Base-by-base conservation (phyloP, 2,888 invertebrate species). In the Caenorhabditis doughertyi region DNA sequence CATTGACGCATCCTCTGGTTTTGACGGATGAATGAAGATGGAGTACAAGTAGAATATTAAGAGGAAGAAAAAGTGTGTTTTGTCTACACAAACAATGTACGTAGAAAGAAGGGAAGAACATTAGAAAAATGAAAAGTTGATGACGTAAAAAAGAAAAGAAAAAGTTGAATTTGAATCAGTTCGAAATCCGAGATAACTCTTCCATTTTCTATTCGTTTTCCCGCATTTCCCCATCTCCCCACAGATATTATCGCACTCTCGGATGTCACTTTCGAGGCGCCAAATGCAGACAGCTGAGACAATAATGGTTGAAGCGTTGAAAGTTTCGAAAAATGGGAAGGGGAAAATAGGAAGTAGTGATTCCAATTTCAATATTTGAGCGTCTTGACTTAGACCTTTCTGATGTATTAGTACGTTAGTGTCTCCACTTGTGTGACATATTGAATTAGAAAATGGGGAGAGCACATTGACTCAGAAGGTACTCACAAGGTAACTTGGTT, bases 241-340 rank as follows among this genome's bases (percentile, higher is more conserved):
- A 32, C 58, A 44, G 58, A 72, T 79, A 64, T 79, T 64, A 70
- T 68, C 68, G 62, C 65, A 32, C 56, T 68, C 60, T 79, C 64
- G 71, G 79, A 79, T 70, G 72, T 67, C 65, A 79, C 71, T 79
- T 77, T 72, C 55, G 58, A 67, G 79, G 71, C 71, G 65, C 72
- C 72, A 71, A 72, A 71, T 72, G 65, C 64, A 56, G 72, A 72
- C 72, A 71, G 71, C 72, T 67, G 79, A 79, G 71, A 71, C 79
- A 79, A 71, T 68, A 79, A 72, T 71, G 56, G 72, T 49, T 51
- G 51, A 65, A 35, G 47, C 49, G 47, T 56, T 42, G 72, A 67
- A 72, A 64, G 42, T 51, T 67, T 79, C 23, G 49, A 23, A n/a
- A 42, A 3, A 27, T 9, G 23, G 39, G 42, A 60, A 60, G n/a